Conservation (phyloP, 53 echinoderm and acorn worm species). For the Crossaster papposus region DNA sequence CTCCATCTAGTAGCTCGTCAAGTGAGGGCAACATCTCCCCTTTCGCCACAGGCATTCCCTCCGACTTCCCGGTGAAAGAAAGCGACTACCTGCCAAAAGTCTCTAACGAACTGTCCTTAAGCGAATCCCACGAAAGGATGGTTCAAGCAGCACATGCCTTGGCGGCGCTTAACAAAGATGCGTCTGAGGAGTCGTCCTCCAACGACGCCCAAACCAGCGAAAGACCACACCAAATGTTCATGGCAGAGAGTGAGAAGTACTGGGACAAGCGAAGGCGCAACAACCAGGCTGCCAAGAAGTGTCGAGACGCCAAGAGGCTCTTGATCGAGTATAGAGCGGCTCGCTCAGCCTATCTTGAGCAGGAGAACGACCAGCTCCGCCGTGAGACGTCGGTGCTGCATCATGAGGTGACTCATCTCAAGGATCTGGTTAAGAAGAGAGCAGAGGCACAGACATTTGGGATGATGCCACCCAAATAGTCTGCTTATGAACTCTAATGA, state of each 20-base stretch:
- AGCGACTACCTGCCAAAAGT: background rate
- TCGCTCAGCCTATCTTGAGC: conserved; percentile 74
- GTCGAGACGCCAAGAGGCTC: conserved; percentile 75
- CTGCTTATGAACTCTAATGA: background rate
- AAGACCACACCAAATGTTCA: conserved; percentile 28
- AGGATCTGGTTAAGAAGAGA: conserved; percentile 61
- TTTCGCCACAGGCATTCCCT: background rate
- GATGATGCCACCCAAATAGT: background rate
- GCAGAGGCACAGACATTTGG: background rate
- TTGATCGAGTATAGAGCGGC: conserved; percentile 71
- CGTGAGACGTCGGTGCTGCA: conserved; percentile 59
- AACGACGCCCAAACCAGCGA: background rate
- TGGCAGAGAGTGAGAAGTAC: conserved; percentile 62
- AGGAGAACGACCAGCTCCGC: conserved; percentile 70
- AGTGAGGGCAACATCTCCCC: conserved; percentile 42
- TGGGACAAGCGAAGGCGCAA: conserved; percentile 83
- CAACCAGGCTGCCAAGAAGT: conserved; percentile 82
- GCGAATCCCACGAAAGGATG: conserved; percentile 63
- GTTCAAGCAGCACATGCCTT: conserved; percentile 66
- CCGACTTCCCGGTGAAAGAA: conserved; percentile 15
- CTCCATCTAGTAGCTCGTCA: conserved; percentile 47
- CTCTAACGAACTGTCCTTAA: conserved; percentile 5
- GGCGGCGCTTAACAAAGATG: conserved; percentile 47
- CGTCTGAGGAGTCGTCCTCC: background rate
- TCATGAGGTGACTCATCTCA: conserved; percentile 61